Evolutionary conservation across 1,140 invertebrate species (phyloP), one percentile per base, ranked within the genome.

Genomic region (Drosophila mojavensis): DNA sequence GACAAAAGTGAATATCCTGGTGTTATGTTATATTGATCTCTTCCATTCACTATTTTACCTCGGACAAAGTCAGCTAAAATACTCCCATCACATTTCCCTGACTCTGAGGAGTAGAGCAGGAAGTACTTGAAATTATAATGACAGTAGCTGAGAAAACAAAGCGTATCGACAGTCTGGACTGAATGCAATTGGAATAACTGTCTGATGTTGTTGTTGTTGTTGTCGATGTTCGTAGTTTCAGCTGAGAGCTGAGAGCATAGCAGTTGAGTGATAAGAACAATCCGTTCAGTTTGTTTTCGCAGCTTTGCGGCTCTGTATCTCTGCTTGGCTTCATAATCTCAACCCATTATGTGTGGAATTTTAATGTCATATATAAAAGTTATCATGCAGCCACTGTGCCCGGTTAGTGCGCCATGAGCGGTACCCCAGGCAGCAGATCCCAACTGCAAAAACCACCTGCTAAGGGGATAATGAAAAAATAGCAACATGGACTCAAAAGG

Each of bases 331-430:
- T 69, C 61, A 47, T 47, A 59, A 62, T 72, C 81, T 64, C 26
- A 33, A 39, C 24, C 36, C 47, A 51, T 62, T 68, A 33, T 61
- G 55, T 66, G 58, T 78, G 65, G 58, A 68, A 75, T 78, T 79
- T 63, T 66, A 75, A 67, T 73, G 66, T 15, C 55, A 47, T 61
- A 67, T 85, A 85, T 85, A 85, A 79, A 79, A 73, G 68, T 85
- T 88, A 79, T 82, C 82, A 79, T 55, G 48, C 58, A 15, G 53
- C 62, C 58, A 76, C 60, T 67, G 55, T 51, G 53, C 45, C 45
- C 64, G 66, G 53, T 86, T 79, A 86, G 82, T 86, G 76, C 50
- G 66, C 47, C 58, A 48, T 60, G 59, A 73, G 41, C 59, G 47
- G 43, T 59, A 70, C 30, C 28, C 28, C 55, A 58, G 68, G 15